phyloP scores from a whole-genome alignment of 2,888 invertebrate species.

The Thelaira solivaga region DNA sequence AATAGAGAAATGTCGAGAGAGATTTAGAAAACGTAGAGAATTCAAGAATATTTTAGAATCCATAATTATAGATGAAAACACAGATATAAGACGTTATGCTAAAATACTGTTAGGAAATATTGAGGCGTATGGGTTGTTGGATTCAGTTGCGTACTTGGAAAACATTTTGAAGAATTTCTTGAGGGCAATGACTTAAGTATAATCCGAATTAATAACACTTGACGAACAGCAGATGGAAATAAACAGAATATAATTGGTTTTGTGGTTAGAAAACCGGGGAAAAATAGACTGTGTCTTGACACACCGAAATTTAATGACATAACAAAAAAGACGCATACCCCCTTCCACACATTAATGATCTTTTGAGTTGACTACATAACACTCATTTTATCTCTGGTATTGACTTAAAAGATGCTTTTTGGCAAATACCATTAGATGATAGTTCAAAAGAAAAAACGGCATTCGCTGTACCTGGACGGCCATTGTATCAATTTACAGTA shows the following conservation, averaged over 20 bases:
- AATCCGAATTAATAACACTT: too few relatives aligned
- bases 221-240: too few relatives aligned
- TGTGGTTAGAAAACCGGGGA: neutral
- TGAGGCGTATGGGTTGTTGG: neutral
- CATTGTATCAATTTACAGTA: slow-evolving; percentile 13
- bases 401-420: too few relatives aligned
- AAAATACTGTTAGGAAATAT: neutral
- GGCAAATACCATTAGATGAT: too few relatives aligned
- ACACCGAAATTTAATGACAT: slow-evolving; percentile 8
- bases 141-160: slow-evolving; percentile 32
- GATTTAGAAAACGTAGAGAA: neutral
- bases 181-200: too few relatives aligned
- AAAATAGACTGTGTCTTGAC: slow-evolving; percentile 3
- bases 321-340: neutral
- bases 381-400: slow-evolving; percentile 17
- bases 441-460: too few relatives aligned
- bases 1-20: too few relatives aligned
- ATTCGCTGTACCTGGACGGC: too few relatives aligned
- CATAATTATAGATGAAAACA: neutral
- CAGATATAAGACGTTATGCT: neutral
- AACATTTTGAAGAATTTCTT: too few relatives aligned
- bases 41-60: slow-evolving; percentile 7
- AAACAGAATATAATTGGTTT: too few relatives aligned
- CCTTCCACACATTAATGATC: slow-evolving; percentile 17
- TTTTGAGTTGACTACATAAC: slow-evolving; percentile 16